These are phyloP conservation scores for Atta colombica DNA, from an alignment of 1,140 invertebrate genomes.

Conservation along the genomic window DNA sequence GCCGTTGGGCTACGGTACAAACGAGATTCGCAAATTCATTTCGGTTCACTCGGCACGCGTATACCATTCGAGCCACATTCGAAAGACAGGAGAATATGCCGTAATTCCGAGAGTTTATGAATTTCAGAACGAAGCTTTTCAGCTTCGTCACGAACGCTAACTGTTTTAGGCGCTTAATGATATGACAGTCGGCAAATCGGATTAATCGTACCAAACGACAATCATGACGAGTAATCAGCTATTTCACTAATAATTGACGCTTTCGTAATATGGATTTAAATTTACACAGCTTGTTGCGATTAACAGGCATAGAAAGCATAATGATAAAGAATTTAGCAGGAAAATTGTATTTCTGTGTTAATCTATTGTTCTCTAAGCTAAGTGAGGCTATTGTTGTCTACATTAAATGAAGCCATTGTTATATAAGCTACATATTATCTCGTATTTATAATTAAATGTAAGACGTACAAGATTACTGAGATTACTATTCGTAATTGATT, in stretches of 20 bases:
- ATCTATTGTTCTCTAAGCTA: background rate
- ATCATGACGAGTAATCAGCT: slow-evolving; percentile 6
- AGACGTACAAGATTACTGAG: background rate
- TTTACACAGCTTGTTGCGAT: background rate
- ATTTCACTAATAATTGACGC: background rate
- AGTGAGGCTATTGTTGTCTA: background rate
- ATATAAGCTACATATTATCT: background rate
- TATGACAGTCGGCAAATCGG: slow-evolving; percentile 18
- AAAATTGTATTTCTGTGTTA: slow-evolving; percentile 19
- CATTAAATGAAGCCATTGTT: slow-evolving; percentile 8
- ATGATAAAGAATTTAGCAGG: background rate
- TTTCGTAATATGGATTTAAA: slow-evolving; percentile 17
- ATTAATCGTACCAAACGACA: slow-evolving; percentile 21
- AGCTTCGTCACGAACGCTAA: slow-evolving; percentile 14
- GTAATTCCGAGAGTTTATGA: slow-evolving; percentile 51
- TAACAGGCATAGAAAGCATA: slow-evolving; percentile 13
- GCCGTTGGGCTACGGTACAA: slow-evolving; percentile 31
- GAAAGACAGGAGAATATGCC: slow-evolving; percentile 32
- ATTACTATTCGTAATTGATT: no score
- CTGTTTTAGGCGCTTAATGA: slow-evolving; percentile 20
- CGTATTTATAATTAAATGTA: background rate
- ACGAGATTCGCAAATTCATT: slow-evolving; percentile 72
- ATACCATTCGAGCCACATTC: background rate
- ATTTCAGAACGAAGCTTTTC: slow-evolving; percentile 54
- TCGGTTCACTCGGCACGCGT: slow-evolving; percentile 47